phyloP scores from a whole-genome alignment of 2,888 invertebrate species.

The Rhagophthalmus giganteus region DNA sequence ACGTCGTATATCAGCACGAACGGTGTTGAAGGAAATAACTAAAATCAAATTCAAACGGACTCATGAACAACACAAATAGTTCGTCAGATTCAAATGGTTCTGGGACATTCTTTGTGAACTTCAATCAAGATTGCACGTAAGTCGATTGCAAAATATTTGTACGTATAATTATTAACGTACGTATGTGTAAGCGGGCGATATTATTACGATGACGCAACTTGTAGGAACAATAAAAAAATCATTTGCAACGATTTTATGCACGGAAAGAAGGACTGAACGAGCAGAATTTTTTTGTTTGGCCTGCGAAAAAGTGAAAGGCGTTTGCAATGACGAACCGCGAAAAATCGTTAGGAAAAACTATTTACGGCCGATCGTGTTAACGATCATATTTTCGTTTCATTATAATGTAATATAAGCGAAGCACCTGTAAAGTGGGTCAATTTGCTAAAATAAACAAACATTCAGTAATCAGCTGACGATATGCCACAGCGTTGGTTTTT shows the following conservation, averaged over 20 bases:
- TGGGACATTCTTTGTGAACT: constrained; percentile 91
- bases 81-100: constrained; percentile 72
- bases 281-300: not conserved
- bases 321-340: constrained; percentile 24
- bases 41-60: constrained; percentile 56
- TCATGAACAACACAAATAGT: constrained; percentile 83
- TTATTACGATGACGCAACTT: constrained; percentile 8
- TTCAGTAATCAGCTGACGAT: no score
- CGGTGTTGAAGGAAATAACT: constrained; percentile 36
- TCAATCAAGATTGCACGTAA: constrained; percentile 98
- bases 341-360: no score
- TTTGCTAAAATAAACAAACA: no score
- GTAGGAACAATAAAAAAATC: not conserved
- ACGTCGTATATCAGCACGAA: constrained; percentile 39
- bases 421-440: no score
- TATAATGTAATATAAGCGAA: no score
- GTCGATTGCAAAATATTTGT: constrained; percentile 52
- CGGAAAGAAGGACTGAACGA: no score
- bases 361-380: no score
- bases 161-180: not conserved
- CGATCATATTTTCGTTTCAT: no score
- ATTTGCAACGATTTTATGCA: no score
- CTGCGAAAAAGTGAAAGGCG: constrained; percentile 23
- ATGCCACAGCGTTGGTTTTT: no score
- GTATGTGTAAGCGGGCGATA: not conserved